A percentile compares a stretch with the other conserved stretches of the same genome.
phyloP scores from a whole-genome alignment of 2,113 vertebrate species.

The Oreochromis niloticus region DNA sequence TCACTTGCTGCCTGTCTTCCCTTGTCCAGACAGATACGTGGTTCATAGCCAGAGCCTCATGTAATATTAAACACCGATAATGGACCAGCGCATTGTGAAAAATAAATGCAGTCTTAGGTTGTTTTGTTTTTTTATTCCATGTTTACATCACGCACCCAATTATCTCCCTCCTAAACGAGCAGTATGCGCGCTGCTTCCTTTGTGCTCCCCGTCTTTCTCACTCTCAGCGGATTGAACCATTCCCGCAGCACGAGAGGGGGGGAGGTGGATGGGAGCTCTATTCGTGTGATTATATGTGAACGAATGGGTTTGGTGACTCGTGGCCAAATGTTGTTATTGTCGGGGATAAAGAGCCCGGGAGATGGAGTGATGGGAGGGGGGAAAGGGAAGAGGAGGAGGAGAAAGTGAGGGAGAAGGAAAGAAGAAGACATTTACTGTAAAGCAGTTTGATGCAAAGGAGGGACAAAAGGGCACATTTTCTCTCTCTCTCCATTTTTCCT shows the following conservation, averaged over 20 bases:
- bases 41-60: conserved; percentile 7
- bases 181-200: conserved; percentile 42
- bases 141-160: conserved; percentile 53
- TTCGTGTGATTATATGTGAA: conserved; percentile 32
- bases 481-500: neutral
- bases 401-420: neutral
- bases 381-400: neutral
- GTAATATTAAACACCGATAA: conserved; percentile 38
- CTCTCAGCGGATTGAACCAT: conserved; percentile 62
- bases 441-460: neutral
- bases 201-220: conserved; percentile 43
- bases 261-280: neutral
- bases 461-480: neutral
- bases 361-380: neutral
- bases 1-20: neutral
- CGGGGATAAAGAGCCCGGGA: conserved; percentile 24
- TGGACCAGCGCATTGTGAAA: conserved; percentile 20
- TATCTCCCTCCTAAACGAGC: neutral
- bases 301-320: conserved; percentile 58
- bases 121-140: neutral
- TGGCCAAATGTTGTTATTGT: conserved; percentile 69
- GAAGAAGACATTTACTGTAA: neutral
- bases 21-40: conserved; percentile 19
- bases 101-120: conserved; percentile 19
- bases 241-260: conserved; percentile 14